These are phyloP conservation scores for Phrynocephalus guinanensis DNA, from an alignment of 2,797 vertebrate genomes.

Conservation along the genomic window DNA sequence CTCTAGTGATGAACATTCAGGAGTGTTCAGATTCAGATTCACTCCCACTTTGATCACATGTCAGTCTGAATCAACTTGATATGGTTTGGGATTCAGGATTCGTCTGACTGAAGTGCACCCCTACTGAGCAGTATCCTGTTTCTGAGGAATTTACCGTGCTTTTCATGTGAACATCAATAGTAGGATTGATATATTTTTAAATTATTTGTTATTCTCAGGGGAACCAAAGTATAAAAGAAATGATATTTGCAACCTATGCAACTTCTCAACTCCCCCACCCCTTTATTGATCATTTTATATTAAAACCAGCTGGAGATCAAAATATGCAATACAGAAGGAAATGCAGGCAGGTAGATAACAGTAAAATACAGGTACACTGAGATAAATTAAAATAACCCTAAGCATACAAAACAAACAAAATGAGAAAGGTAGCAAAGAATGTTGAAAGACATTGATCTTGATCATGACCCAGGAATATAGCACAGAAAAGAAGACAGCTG, in stretches of 20 bases:
- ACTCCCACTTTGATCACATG: not conserved
- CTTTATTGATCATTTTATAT: slow-evolving; percentile 29
- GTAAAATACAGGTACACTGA: slow-evolving; percentile 28
- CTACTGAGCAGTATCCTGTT: not conserved
- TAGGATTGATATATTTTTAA: slow-evolving; percentile 18
- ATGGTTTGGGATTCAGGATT: not conserved
- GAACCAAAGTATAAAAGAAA: slow-evolving; percentile 17
- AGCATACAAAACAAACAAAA: slow-evolving; percentile 16
- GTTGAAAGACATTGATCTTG: slow-evolving; percentile 3
- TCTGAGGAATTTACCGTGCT: not conserved
- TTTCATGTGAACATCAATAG: not conserved
- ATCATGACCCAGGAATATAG: slow-evolving; percentile 1
- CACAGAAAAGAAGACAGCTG: not conserved
- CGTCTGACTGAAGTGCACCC: not conserved
- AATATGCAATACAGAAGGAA: slow-evolving; percentile 23
- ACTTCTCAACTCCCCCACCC: not conserved
- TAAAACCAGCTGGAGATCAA: slow-evolving; percentile 30
- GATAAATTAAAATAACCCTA: slow-evolving; percentile 29
- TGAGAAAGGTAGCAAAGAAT: slow-evolving; percentile 5
- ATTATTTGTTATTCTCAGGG: slow-evolving; percentile 15
- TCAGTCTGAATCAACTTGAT: not conserved
- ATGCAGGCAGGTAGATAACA: slow-evolving; percentile 33
- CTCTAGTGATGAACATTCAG: too few relatives aligned
- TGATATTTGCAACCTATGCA: slow-evolving; percentile 12
- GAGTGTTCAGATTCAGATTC: not conserved